These are phyloP conservation scores for Diarsia rubi DNA, from an alignment of 2,888 invertebrate genomes.

Conservation along the genomic window DNA sequence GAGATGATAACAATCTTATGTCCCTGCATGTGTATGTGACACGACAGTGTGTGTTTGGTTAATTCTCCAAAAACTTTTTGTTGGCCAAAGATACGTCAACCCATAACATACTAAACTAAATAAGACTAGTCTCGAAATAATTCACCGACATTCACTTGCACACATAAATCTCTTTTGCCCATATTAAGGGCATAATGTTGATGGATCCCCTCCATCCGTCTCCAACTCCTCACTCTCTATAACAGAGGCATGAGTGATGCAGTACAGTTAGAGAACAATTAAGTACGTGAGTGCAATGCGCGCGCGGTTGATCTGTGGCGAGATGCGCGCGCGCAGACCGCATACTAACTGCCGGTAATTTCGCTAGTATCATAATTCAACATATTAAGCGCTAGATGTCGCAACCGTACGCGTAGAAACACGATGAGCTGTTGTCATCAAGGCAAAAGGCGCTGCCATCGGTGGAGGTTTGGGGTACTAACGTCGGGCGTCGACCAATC, in stretches of 20 bases:
- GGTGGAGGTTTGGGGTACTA: no score
- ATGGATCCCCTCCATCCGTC: slow-evolving; percentile 13
- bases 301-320: slow-evolving; percentile 50
- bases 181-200: slow-evolving; percentile 4
- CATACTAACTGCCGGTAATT: slow-evolving; percentile 69
- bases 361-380: no score
- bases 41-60: no score
- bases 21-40: no score
- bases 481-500: no score
- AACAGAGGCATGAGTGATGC: slow-evolving; percentile 26
- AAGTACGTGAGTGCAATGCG: slow-evolving; percentile 80
- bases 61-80: no score
- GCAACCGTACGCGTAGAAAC: no score
- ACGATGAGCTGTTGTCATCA: no score
- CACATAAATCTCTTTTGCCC: slow-evolving; percentile 3
- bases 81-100: no score
- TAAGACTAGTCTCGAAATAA: neutral
- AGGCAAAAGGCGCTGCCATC: no score
- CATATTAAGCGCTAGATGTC: no score
- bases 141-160: neutral
- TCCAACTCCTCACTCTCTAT: slow-evolving; percentile 3
- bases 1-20: no score
- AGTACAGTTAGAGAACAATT: slow-evolving; percentile 76
- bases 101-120: neutral
- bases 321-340: slow-evolving; percentile 61